Percentiles rank a stretch among this genome's conserved stretches.
These are phyloP conservation scores for Ennomos quercinarius DNA, from an alignment of 2,888 invertebrate genomes.

Conservation along the genomic window DNA sequence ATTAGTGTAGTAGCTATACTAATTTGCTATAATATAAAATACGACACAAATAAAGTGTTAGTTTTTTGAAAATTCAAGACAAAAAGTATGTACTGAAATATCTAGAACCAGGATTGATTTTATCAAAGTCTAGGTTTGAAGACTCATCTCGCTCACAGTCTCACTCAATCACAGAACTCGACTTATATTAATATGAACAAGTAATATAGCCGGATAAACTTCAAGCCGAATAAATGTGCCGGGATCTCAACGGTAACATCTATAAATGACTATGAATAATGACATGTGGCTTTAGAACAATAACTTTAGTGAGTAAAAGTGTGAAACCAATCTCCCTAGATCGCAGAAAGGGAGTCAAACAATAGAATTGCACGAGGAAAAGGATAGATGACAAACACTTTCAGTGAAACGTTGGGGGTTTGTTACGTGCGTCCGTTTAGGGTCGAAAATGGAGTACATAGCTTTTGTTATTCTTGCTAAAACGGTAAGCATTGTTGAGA, in stretches of 20 bases:
- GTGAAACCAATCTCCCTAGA: conserved; percentile 77
- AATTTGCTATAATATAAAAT: too few relatives aligned
- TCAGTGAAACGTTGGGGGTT: conserved; percentile 46
- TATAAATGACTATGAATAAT: conserved; percentile 68
- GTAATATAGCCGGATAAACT: not conserved
- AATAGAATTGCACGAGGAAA: conserved; percentile 50
- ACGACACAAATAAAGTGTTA: too few relatives aligned
- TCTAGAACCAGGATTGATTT: not conserved
- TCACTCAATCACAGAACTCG: too few relatives aligned
- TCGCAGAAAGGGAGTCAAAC: conserved; percentile 58
- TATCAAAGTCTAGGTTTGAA: not conserved
- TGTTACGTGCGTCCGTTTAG: conserved; percentile 41
- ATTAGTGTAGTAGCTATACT: too few relatives aligned
- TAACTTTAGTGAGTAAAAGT: conserved; percentile 75
- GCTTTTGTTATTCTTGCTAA: conserved; percentile 29
- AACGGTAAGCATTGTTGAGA: not conserved
- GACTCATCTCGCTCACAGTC: too few relatives aligned
- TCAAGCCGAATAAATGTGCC: not conserved
- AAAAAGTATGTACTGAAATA: too few relatives aligned
- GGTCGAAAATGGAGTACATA: conserved; percentile 35
- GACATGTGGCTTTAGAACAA: conserved; percentile 77
- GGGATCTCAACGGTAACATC: conserved; percentile 3
- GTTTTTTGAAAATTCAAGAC: too few relatives aligned
- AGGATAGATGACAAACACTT: conserved; percentile 51
- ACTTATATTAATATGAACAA: not conserved